Base-by-base conservation (phyloP, 1,140 invertebrate species). In the Leptinotarsa defecta region DNA sequence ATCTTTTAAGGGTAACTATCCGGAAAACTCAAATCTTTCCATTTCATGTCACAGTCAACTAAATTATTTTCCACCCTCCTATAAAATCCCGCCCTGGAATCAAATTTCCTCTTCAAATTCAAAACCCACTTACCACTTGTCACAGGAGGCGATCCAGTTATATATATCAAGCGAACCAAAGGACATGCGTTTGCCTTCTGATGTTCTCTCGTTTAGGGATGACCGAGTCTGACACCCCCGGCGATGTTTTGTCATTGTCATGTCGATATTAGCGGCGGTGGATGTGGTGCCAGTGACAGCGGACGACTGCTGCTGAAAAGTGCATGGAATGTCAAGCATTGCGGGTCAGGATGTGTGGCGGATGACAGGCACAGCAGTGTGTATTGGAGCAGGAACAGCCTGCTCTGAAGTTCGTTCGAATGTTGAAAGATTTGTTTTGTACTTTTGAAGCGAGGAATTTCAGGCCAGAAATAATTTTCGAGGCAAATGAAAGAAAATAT, bases 171-270 rank as follows among this genome's bases (percentile, higher is more conserved):
- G 52, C 52, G 52, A 57, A 19, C 13, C 52, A 57, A 57, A 57
- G 52, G 52, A 57, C 52, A 57, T 57, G 52, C 52, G 52, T 57
- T 57, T 57, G 52, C 52, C 52, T 57, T 57, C 52, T 15, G 52
- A 27, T 68, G 65, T 68, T 24, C 65, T 43, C 24, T 68, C 43
- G 20, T 68, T 68, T 27, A 27, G 65, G 72, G 57, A 65, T 63
- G 72, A 48, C 48, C 72, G 72, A n/a, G 15, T 61, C 57, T 27
- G 64, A 73, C 63, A 65, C 72, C 72, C 73, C 49, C 34, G 65
- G 73, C 73, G 73, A 67, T 74, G 73, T 74, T 74, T 74, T 74
- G 73, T 74, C 73, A 74, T 74, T 74, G 73, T 74, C 73, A 74
- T 64, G 67, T 19, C 63, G 73, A 74, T 74, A 74, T 74, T 68